Base-by-base conservation (phyloP, 2,797 vertebrate genomes). In the Paramormyrops hopkinsi region DNA sequence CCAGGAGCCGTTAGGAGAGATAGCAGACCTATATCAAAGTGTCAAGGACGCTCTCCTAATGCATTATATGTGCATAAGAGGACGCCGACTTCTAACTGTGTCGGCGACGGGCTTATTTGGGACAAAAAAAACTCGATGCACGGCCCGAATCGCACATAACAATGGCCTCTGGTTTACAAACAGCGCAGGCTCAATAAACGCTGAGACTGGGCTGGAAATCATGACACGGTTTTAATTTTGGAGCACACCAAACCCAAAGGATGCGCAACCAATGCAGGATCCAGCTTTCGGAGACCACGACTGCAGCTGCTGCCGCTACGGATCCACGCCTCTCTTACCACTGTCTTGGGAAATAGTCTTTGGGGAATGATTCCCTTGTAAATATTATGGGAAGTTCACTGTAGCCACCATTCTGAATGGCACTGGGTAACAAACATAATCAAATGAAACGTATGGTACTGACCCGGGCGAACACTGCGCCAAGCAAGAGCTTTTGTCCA, bases 291-390 rank as follows among this genome's bases (percentile, higher is more conserved):
- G 11, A 86, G 88, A 85, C 19, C 88, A 84, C 22, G 44, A 54
- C 76, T 59, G 86, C 86, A 56, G 89, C 84, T 88, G 88, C 46
- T 90, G 91, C 90, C 90, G 91, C 91, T 91, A 92, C 89, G 90
- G 88, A 87, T 91, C 88, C 62, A 84, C 73, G 89, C 84, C 88
- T 91, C 88, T 89, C 91, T 90, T 89, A 88, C 91, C 90, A 90
- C 65, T 69, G 90, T 82, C 17, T n/a, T 44, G 29, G 46, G 53
- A 65, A 29, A 88, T 51, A 9, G 88, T 65, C 76, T 25, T 56
- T 65, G 22, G 41, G 48, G 56, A 41, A 11, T n/a, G 29, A 76
- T 62, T n/a, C 11, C 12, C 62, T 79, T 50, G n/a, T 87, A 51
- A 69, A 69, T 89, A 89, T 89, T 50, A 89, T 76, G 56, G 69